Conservation (phyloP, 1,140 invertebrate genomes). For the Lepidotrigona ventralis region DNA sequence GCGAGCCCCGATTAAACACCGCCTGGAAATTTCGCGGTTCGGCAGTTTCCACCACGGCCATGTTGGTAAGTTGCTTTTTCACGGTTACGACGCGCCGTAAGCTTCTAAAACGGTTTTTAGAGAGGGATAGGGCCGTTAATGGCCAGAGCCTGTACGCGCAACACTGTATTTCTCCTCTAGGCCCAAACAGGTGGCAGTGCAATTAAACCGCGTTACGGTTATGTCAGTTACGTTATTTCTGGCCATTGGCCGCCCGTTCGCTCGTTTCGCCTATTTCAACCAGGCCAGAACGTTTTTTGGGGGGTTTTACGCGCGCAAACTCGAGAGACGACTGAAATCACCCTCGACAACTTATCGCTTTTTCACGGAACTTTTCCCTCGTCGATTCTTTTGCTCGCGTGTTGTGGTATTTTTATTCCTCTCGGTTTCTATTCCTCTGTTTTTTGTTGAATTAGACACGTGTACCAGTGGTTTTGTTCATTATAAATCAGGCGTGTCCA, state of each 20-base stretch:
- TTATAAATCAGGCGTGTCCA: no score
- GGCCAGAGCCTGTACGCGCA: conserved; percentile 63
- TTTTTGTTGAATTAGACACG: no score
- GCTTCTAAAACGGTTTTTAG: conserved; percentile 42
- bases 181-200: conserved; percentile 73
- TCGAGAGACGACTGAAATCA: conserved; percentile 9
- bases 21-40: not conserved
- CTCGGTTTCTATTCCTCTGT: no score
- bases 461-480: no score
- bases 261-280: conserved; percentile 42
- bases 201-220: conserved; percentile 77
- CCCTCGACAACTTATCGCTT: not conserved
- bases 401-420: no score
- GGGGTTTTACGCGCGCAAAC: conserved; percentile 26
- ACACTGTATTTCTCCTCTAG: conserved; percentile 53
- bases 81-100: conserved; percentile 11
- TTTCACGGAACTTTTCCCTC: not conserved
- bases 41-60: not conserved
- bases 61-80: conserved; percentile 33
- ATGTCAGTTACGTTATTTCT: conserved; percentile 67
- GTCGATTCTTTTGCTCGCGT: not conserved
- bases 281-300: not conserved
- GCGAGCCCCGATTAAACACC: no score
- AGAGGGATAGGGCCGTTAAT: conserved; percentile 64
- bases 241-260: conserved; percentile 31